phyloP scores from a whole-genome alignment of 2,113 vertebrate species.

The Petrocephalus microphthalmus region DNA sequence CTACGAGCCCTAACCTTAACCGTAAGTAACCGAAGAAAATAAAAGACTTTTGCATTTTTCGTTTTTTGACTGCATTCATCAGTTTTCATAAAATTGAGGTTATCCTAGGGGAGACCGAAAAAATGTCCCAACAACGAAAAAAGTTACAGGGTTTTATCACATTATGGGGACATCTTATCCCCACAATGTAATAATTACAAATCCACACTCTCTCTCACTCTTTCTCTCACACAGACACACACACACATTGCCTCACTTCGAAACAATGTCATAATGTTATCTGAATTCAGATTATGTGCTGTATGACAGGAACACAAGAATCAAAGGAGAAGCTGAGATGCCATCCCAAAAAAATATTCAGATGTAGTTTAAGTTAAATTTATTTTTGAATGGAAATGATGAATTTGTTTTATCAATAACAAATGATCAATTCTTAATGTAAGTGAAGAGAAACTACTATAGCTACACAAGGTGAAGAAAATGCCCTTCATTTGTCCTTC shows the following conservation, averaged over 20 bases:
- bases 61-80: neutral
- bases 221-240: neutral
- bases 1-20: neutral
- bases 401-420: neutral
- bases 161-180: neutral
- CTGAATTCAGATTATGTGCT: neutral
- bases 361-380: neutral
- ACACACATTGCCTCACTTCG: neutral
- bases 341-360: neutral
- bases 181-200: neutral
- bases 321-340: neutral
- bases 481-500: constrained; percentile 65
- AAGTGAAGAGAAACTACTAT: neutral
- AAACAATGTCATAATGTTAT: neutral
- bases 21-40: neutral
- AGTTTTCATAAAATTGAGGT: neutral
- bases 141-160: neutral
- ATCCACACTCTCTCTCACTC: neutral
- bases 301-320: neutral
- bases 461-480: constrained; percentile 16
- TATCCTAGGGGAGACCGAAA: neutral
- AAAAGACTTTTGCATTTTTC: neutral
- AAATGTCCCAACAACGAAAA: neutral
- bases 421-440: neutral
- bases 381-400: neutral